phyloP scores from a whole-genome alignment of 2,113 vertebrate species.

The Stigmatopora argus region DNA sequence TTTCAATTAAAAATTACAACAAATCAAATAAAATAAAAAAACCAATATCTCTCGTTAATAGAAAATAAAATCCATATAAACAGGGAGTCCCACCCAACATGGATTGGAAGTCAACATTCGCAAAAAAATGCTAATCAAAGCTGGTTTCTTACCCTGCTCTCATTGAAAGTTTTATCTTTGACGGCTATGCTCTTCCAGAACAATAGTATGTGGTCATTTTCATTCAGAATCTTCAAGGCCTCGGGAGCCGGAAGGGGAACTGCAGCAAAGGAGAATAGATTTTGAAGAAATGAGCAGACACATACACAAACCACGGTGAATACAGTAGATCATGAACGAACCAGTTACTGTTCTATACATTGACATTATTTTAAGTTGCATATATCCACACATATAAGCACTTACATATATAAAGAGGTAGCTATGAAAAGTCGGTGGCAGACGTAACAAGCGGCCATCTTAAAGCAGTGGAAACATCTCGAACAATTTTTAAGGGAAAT shows the following conservation, averaged over 20 bases:
- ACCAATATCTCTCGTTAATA: neutral
- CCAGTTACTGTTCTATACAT: neutral
- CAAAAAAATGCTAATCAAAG: neutral
- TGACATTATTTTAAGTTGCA: too few species aligned
- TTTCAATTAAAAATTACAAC: neutral
- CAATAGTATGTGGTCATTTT: slow-evolving; percentile 86
- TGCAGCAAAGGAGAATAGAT: slow-evolving; percentile 34
- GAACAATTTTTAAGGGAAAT: too few species aligned
- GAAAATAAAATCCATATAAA: too few species aligned
- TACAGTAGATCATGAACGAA: neutral
- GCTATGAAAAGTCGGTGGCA: too few species aligned
- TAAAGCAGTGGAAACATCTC: too few species aligned
- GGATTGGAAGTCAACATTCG: neutral
- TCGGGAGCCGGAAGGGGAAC: slow-evolving; percentile 85
- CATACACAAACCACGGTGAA: neutral
- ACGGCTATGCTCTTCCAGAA: slow-evolving; percentile 94
- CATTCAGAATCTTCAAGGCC: slow-evolving; percentile 88
- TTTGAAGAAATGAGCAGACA: neutral
- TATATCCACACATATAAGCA: too few species aligned
- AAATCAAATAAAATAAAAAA: neutral
- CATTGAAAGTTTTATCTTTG: slow-evolving; percentile 85
- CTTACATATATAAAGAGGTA: too few species aligned
- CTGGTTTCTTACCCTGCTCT: slow-evolving; percentile 81
- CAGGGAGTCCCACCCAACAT: neutral
- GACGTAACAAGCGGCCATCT: too few species aligned